Percentiles rank a stretch among this genome's conserved stretches.
Evolutionary conservation across 2,797 vertebrate species (phyloP).

Genomic region (Euthynnus affinis): DNA sequence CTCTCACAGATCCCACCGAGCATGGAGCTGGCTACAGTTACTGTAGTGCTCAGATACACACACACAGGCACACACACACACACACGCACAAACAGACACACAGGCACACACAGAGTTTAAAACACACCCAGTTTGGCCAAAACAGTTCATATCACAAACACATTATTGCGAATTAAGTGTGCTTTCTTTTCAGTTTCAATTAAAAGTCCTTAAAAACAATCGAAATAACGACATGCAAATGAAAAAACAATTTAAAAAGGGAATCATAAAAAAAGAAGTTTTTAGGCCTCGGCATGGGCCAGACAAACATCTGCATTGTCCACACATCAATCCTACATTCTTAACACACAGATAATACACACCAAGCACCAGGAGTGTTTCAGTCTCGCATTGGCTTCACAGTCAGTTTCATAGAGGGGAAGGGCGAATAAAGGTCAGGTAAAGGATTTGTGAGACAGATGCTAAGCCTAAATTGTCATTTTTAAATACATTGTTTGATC

Average conservation of each 20-base stretch:
- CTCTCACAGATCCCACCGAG: constrained; percentile 29
- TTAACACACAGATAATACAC: constrained; percentile 77
- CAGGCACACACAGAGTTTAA: constrained; percentile 68
- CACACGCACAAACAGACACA: constrained; percentile 46
- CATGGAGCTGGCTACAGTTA: constrained; percentile 55
- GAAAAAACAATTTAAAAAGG: constrained; percentile 70
- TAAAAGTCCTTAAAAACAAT: constrained; percentile 78
- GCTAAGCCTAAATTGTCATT: constrained; percentile 79
- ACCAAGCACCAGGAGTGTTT: constrained; percentile 75
- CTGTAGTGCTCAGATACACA: constrained; percentile 61
- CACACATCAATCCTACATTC: constrained; percentile 83
- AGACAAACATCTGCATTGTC: constrained; percentile 75
- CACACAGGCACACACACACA: constrained; percentile 46
- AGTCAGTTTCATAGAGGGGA: constrained; percentile 67
- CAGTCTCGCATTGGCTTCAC: constrained; percentile 74
- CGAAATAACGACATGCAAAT: constrained; percentile 83
- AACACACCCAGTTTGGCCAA: constrained; percentile 74
- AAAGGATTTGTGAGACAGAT: constrained; percentile 58
- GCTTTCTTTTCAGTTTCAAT: constrained; percentile 84
- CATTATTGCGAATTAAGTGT: constrained; percentile 92
- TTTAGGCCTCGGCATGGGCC: constrained; percentile 72
- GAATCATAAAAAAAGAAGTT: constrained; percentile 74
- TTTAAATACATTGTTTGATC: constrained; percentile 72
- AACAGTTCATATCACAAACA: constrained; percentile 84
- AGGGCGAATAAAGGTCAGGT: constrained; percentile 59